Evolutionary conservation across 2,113 vertebrate species (phyloP), one percentile per base, ranked within the genome.

Genomic region (Meriones unguiculatus): DNA sequence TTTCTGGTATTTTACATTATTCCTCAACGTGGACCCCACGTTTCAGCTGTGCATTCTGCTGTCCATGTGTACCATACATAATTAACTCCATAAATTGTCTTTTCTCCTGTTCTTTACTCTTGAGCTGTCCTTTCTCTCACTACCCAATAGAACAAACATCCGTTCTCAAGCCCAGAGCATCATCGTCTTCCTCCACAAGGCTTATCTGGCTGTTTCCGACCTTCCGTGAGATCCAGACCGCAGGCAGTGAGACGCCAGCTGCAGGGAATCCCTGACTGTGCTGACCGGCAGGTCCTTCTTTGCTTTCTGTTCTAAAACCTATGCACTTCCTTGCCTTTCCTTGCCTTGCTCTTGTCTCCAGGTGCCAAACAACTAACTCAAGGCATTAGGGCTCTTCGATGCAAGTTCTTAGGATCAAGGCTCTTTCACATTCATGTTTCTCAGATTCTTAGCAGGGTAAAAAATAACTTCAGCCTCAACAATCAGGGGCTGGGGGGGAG

Each of bases 51-150:
- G 57, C 57, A 50, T n/a, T 72, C 46, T 69, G 50, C 73, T 59
- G 32, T 46, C 41, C 15, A 0, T 9, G 28, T 18, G 50, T 2
- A 10, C 17, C 17, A 18, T 10, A 18, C 11, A 7, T 10, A 5
- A 13, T 15, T 22, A 81, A 67, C 38, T 5, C 62, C 67, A 18
- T 57, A 15, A 57, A 57, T 15, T 38, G 57, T 15, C 57, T 84
- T 84, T 35, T 64, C 38, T 94, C 35, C 28, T 73, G 9, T 59
- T 2, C 30, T n/a, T n/a, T 94, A 57, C 28, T 32, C 25, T 59
- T 28, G 7, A 22, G 54, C 72, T 65, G 18, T 9, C 38, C 30
- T 90, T 76, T 88, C 57, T 69, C 32, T 35, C 22, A 18, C 57
- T 52, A 35, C 25, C 46, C 77, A 25, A 46, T 78, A 57, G 72